Conservation (phyloP, 2,797 vertebrate genomes). For the Acestrorhynchus altus region DNA sequence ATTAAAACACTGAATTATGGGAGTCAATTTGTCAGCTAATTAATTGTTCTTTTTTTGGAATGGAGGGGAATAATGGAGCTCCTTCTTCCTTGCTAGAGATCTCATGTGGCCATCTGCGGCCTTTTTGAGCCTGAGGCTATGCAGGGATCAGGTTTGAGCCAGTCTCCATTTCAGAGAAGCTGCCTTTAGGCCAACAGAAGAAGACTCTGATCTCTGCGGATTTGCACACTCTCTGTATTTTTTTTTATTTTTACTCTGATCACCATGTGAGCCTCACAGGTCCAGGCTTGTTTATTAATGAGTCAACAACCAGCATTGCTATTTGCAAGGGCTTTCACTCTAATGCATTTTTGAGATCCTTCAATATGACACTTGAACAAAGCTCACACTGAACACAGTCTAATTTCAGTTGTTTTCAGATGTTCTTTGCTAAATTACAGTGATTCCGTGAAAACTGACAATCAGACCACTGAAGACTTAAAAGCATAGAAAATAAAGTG, state of each 20-base stretch:
- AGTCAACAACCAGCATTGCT: background rate
- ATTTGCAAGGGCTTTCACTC: background rate
- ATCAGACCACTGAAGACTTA: background rate
- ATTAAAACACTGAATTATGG: slow-evolving; percentile 39
- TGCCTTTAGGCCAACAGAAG: slow-evolving; percentile 18
- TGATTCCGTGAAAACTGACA: slow-evolving; percentile 2
- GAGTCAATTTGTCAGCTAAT: slow-evolving; percentile 19
- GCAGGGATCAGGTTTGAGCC: slow-evolving; percentile 5
- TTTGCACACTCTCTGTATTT: background rate
- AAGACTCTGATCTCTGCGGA: slow-evolving; percentile 22
- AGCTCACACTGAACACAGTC: background rate
- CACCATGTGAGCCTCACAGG: background rate
- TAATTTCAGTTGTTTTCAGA: background rate
- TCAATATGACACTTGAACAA: background rate
- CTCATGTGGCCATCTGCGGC: slow-evolving; percentile 27
- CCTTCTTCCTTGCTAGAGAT: slow-evolving; percentile 25
- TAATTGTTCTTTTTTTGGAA: slow-evolving; percentile 26
- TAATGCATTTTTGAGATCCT: slow-evolving; percentile 1
- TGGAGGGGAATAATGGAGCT: slow-evolving; percentile 9
- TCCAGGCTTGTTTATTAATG: background rate
- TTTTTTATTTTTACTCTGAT: slow-evolving; percentile 9
- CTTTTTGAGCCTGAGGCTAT: slow-evolving; percentile 19
- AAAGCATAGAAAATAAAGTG: no score
- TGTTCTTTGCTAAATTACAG: background rate
- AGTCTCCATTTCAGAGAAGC: slow-evolving; percentile 3